phyloP scores from a whole-genome alignment of 2,888 invertebrate genomes.

The Chymomyza amoena region DNA sequence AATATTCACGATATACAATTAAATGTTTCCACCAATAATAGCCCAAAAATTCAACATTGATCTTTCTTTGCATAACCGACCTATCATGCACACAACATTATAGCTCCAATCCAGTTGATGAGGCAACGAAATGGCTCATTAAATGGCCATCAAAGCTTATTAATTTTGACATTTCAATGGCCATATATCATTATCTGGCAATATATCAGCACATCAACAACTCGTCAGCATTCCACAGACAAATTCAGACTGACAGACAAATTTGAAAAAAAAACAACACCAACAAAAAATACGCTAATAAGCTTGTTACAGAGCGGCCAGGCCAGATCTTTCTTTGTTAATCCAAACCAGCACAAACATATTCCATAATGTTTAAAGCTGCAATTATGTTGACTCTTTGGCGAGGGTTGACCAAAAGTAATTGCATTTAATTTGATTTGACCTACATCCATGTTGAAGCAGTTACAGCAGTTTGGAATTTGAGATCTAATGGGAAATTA shows the following conservation, averaged over 20 bases:
- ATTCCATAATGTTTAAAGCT: not conserved
- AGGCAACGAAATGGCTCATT: constrained; percentile 50
- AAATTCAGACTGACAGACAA: not conserved
- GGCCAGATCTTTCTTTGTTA: not conserved
- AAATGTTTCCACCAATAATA: not conserved
- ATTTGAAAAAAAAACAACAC: not conserved
- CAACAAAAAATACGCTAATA: constrained; percentile 46
- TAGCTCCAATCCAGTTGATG: constrained; percentile 28
- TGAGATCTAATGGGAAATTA: too few species aligned
- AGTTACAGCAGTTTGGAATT: too few species aligned
- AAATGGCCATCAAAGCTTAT: constrained; percentile 52
- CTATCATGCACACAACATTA: not conserved
- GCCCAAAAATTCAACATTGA: not conserved
- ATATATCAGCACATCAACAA: constrained; percentile 51
- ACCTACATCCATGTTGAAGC: too few species aligned
- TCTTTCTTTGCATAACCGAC: not conserved
- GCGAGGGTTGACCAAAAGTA: not conserved
- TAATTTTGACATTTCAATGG: constrained; percentile 66
- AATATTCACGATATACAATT: not conserved
- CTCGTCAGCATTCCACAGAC: constrained; percentile 31
- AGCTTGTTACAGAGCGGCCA: constrained; percentile 51
- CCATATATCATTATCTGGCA: constrained; percentile 59
- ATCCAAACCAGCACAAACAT: constrained; percentile 12
- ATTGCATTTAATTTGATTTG: not conserved
- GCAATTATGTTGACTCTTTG: constrained; percentile 7